A percentile compares a stretch with the other conserved stretches of the same genome.
Conservation (phyloP, 2,797 vertebrate species). For the Eulemur coronatus region DNA sequence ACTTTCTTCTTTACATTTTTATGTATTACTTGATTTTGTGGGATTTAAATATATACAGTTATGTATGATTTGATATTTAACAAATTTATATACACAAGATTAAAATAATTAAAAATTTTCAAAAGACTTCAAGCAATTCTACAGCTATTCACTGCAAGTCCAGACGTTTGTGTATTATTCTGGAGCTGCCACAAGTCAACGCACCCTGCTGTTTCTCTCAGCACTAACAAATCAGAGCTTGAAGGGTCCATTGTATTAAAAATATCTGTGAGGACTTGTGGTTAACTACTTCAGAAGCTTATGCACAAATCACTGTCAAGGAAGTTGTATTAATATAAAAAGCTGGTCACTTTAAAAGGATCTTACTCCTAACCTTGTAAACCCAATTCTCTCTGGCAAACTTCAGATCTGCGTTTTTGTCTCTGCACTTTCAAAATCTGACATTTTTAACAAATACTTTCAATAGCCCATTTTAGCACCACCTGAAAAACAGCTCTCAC, state of each 20-base stretch:
- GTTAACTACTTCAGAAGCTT: not conserved
- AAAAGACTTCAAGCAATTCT: not conserved
- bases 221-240: not conserved
- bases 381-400: not conserved
- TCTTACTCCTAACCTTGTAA: not conserved
- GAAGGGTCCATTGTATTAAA: not conserved
- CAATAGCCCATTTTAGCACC: not conserved
- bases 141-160: not conserved
- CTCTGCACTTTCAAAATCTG: not conserved
- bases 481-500: not conserved
- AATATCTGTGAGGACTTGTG: constrained; percentile 4
- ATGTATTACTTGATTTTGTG: not conserved
- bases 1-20: not conserved
- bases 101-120: not conserved
- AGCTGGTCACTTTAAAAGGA: not conserved
- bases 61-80: not conserved
- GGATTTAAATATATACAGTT: not conserved
- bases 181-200: not conserved
- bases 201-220: not conserved
- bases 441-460: not conserved
- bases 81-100: not conserved
- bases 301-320: not conserved
- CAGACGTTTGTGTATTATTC: not conserved
- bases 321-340: not conserved
- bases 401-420: constrained; percentile 16